A percentile compares a stretch with the other conserved stretches of the same genome.
These are phyloP conservation scores for Crotalus tigris DNA, from an alignment of 2,113 vertebrate species.

Conservation along the genomic window DNA sequence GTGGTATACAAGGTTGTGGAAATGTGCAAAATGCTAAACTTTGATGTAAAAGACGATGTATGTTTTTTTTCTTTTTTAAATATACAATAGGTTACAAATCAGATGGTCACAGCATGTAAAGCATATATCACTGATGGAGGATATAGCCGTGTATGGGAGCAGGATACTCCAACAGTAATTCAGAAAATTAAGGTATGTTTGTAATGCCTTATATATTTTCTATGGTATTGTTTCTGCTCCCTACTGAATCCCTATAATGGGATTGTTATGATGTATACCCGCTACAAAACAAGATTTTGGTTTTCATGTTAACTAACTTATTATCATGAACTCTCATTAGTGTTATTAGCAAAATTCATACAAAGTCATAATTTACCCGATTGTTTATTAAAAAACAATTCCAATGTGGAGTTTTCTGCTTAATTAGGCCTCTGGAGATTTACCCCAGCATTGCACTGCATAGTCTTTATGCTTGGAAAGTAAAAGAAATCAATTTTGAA, in stretches of 20 bases:
- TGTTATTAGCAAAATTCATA: neutral
- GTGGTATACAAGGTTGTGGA: neutral
- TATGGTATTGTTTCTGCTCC: neutral
- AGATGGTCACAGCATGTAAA: conserved; percentile 82
- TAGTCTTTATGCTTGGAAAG: neutral
- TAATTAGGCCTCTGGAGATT: conserved; percentile 17
- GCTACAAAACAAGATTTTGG: neutral
- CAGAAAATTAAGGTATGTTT: conserved; percentile 78
- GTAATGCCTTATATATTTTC: conserved; percentile 17
- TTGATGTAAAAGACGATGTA: neutral
- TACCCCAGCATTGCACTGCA: neutral
- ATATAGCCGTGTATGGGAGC: conserved; percentile 75
- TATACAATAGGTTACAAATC: conserved; percentile 78
- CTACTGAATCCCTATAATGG: neutral
- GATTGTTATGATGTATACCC: neutral
- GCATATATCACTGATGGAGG: conserved; percentile 80
- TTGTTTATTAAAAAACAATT: neutral
- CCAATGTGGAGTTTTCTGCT: neutral
- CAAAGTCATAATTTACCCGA: neutral
- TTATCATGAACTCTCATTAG: neutral
- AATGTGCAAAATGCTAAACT: neutral
- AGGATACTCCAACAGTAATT: conserved; percentile 70
- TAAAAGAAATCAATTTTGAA: conserved; percentile 26
- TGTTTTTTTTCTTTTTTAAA: conserved; percentile 32
- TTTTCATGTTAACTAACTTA: neutral